A percentile compares a stretch with the other conserved stretches of the same genome.
Evolutionary conservation across 2,797 vertebrate genomes (phyloP).

Genomic region (Helarctos malayanus): DNA sequence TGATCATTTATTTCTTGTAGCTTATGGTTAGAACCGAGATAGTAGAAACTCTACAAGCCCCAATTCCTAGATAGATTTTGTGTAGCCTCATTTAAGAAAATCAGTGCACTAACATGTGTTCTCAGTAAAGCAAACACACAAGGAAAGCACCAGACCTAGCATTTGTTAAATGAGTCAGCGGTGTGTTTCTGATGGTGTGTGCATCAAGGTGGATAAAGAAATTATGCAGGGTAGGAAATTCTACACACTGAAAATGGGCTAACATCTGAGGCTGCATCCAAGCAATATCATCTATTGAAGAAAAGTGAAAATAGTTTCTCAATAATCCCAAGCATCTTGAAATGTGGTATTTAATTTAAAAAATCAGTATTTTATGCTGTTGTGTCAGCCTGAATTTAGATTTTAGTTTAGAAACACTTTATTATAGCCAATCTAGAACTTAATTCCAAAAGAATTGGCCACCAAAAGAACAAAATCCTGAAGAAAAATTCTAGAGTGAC

Average conservation of each 20-base stretch:
- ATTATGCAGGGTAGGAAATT: constrained; percentile 72
- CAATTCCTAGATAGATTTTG: constrained; percentile 62
- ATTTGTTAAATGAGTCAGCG: not conserved
- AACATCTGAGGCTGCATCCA: not conserved
- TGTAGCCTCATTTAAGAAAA: constrained; percentile 65
- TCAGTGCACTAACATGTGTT: constrained; percentile 41
- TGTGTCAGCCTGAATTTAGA: constrained; percentile 10
- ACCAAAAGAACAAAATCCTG: constrained; percentile 70
- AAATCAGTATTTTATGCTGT: not conserved
- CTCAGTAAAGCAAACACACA: not conserved
- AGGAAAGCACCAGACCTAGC: not conserved
- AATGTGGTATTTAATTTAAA: not conserved
- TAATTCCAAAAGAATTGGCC: constrained; percentile 44
- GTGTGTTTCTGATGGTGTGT: constrained; percentile 39
- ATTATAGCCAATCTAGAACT: not conserved
- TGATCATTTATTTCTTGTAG: constrained; percentile 77
- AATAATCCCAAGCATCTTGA: not conserved
- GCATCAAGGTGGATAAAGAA: constrained; percentile 60
- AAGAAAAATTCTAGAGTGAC: constrained; percentile 73
- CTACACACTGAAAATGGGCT: constrained; percentile 56
- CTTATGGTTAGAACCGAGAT: constrained; percentile 57
- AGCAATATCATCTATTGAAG: not conserved
- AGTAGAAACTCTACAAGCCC: constrained; percentile 31
- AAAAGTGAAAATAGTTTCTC: constrained; percentile 19
- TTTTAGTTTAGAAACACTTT: constrained; percentile 43